phyloP scores from a whole-genome alignment of 2,113 vertebrate genomes.

The Oryctolagus cuniculus region DNA sequence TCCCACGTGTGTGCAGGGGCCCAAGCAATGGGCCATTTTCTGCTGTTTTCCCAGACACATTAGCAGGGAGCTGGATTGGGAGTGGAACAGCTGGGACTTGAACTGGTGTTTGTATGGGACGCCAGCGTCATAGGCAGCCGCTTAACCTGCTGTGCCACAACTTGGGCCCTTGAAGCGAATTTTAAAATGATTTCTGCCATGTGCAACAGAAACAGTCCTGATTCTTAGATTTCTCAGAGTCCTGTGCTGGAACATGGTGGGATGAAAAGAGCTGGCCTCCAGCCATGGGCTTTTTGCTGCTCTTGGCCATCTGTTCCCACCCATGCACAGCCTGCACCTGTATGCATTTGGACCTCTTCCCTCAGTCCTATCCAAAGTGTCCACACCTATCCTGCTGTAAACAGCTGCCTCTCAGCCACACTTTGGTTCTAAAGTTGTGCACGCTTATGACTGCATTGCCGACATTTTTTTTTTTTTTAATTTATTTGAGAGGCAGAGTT shows the following conservation, averaged over 20 bases:
- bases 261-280: neutral
- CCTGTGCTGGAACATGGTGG: neutral
- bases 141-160: too few species aligned
- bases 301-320: neutral
- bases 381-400: neutral
- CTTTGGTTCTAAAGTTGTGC: neutral
- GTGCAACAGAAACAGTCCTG: neutral
- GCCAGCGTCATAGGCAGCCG: too few species aligned
- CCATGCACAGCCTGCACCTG: neutral
- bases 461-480: too few species aligned
- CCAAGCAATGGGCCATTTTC: too few species aligned
- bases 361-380: neutral
- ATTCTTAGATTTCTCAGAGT: conserved; percentile 30
- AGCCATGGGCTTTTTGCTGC: neutral
- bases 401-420: neutral
- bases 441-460: neutral
- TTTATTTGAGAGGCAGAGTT: too few species aligned
- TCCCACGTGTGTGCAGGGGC: too few species aligned
- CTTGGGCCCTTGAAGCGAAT: neutral
- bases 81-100: too few species aligned
- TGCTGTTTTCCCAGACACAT: too few species aligned
- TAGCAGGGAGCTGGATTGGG: too few species aligned
- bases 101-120: too few species aligned
- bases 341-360: neutral
- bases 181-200: conserved; percentile 19